These are phyloP conservation scores for Cacatua alba DNA, from an alignment of 2,113 vertebrate genomes.

Conservation along the genomic window DNA sequence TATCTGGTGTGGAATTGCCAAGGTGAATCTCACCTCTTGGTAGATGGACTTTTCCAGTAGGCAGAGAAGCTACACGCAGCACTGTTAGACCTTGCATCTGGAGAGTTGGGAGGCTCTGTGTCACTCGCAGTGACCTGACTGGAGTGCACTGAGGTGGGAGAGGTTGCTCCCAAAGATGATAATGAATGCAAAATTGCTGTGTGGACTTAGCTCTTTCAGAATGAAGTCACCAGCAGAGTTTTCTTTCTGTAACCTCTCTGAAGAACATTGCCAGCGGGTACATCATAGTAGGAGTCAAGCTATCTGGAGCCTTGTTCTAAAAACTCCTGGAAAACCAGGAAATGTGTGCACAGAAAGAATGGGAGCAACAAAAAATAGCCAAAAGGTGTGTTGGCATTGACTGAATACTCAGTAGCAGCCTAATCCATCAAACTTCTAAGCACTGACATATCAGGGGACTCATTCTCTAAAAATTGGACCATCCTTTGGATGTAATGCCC, in stretches of 20 bases:
- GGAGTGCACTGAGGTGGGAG: background rate
- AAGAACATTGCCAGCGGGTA: background rate
- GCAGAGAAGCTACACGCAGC: background rate
- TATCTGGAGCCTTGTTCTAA: background rate
- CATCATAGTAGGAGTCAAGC: background rate
- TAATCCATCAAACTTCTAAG: background rate
- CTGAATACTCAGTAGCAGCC: background rate
- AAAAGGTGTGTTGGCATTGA: background rate
- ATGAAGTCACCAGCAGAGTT: background rate
- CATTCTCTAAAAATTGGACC: background rate
- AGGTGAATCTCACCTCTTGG: slow-evolving; percentile 49
- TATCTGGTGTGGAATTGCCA: slow-evolving; percentile 2
- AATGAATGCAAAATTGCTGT: background rate
- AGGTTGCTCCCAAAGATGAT: background rate
- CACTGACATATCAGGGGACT: background rate
- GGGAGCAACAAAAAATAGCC: background rate
- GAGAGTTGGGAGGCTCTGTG: background rate
- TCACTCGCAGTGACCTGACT: background rate
- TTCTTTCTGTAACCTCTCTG: background rate
- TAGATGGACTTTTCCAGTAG: background rate
- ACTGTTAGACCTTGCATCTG: background rate
- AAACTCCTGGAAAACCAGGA: background rate
- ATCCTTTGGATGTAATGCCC: background rate
- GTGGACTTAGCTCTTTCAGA: background rate
- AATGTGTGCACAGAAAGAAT: background rate